Evolutionary conservation across 2,797 vertebrate genomes (phyloP), one percentile per base, ranked within the genome.

Genomic region (Cossypha dichroa): DNA sequence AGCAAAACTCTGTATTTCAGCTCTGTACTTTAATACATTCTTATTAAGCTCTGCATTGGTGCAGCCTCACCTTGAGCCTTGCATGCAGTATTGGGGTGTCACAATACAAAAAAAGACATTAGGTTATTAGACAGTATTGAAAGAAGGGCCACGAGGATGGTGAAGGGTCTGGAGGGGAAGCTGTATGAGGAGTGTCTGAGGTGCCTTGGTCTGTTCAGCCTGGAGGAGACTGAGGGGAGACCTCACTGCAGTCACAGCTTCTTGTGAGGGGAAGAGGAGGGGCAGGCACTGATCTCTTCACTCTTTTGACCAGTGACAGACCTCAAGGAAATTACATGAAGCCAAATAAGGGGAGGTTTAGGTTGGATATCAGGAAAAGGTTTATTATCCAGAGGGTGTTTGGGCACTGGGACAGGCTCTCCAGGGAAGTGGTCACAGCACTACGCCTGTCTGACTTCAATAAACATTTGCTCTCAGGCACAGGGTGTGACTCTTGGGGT

Each of bases 141-240:
- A 68, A 45, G 38, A 68, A 60, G 20, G 4, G 3, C 4, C 15
- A 14, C 15, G 29, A 60, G 19, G 15, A 52, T 33, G 10, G 15
- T 33, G 40, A 68, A 14, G 7, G 5, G 8, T 38, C 40, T 52
- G 19, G 9, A 45, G 9, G 28, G 16, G 15, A 59, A 67, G 18
- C 5, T 1, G 1, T 4, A 9, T 51, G 21, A 38, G 36, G 38
- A 45, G 38, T 0, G 1, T 1, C 28, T 45, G 9, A 38, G 13
- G 19, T 1, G 11, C 10, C 19, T 38, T 5, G 13, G 7, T 60
- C 4, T 68, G 9, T 14, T 33, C 29, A 40, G 23, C 29, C 54
- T 60, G 72, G 38, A 43, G n/a, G 7, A 38, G 8, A 29, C 22
- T 16, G 33, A 60, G 8, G 15, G 15, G 6, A 52, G 7, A 59